phyloP scores from a whole-genome alignment of 2,797 vertebrate genomes.

The Hoplostethus mediterraneus region DNA sequence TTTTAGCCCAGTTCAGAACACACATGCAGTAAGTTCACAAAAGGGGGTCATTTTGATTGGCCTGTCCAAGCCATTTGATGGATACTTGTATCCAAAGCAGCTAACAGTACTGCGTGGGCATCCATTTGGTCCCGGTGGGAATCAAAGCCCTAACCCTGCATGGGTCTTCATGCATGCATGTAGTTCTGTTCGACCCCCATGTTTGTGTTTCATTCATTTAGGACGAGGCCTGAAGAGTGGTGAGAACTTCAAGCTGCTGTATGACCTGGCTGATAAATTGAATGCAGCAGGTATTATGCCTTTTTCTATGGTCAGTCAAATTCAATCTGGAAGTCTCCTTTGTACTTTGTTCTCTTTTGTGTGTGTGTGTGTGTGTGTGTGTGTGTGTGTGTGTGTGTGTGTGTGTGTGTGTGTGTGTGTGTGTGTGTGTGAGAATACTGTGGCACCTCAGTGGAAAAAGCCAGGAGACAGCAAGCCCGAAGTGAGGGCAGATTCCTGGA shows the following conservation, averaged over 20 bases:
- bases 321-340: too few species aligned
- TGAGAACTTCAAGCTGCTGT: conserved; percentile 88
- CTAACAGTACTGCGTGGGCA: neutral
- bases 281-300: conserved; percentile 85
- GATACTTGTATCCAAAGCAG: neutral
- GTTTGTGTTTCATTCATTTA: conserved; percentile 56
- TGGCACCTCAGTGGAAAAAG: too few species aligned
- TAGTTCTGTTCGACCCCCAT: neutral
- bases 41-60: neutral
- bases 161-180: neutral
- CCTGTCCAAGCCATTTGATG: neutral
- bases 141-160: neutral
- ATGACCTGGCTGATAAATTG: conserved; percentile 88
- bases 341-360: neutral
- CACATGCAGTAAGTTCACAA: neutral
- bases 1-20: neutral
- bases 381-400: neutral
- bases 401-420: neutral
- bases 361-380: neutral
- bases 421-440: neutral
- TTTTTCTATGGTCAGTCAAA: neutral
- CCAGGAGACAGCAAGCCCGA: too few species aligned
- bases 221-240: conserved; percentile 89
- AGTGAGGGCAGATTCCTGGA: too few species aligned
- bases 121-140: neutral